Conservation (phyloP, 2,797 vertebrate genomes). For the Thaleichthys pacificus region DNA sequence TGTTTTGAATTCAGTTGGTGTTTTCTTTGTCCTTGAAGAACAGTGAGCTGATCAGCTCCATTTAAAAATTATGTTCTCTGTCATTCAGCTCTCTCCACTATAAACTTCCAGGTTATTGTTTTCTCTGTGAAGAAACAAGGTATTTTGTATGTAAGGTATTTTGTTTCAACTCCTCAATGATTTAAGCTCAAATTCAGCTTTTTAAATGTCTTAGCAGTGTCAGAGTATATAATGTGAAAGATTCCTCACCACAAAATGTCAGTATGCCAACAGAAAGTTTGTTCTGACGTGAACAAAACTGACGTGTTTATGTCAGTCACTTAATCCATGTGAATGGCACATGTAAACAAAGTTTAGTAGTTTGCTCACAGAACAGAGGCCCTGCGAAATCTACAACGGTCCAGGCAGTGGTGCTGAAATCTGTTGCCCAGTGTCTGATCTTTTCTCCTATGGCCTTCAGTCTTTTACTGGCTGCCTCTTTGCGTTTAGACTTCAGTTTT, state of each 20-base stretch:
- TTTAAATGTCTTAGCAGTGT: slow-evolving; percentile 11
- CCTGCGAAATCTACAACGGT: not conserved
- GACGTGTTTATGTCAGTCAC: not conserved
- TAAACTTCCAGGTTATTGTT: not conserved
- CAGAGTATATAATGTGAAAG: slow-evolving; percentile 4
- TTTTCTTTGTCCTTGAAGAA: not conserved
- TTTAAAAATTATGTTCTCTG: not conserved
- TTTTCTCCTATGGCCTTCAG: slow-evolving; percentile 60
- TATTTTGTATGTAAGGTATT: not conserved
- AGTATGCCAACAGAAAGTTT: slow-evolving; percentile 7
- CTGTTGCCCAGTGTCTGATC: slow-evolving; percentile 39
- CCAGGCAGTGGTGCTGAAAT: not conserved
- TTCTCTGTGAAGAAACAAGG: not conserved
- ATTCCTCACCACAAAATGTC: not conserved
- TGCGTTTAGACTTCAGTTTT: slow-evolving; percentile 54
- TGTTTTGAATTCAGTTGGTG: not conserved
- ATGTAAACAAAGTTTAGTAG: not conserved
- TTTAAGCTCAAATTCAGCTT: not conserved
- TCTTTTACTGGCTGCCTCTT: slow-evolving; percentile 57
- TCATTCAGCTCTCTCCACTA: not conserved
- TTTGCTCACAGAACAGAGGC: not conserved
- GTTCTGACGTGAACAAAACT: too few relatives aligned
- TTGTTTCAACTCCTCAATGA: not conserved
- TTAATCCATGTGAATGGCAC: not conserved
- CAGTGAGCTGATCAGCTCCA: not conserved